phyloP scores from a whole-genome alignment of 64 coral and sea anemone species.

The Platygyra sinensis region DNA sequence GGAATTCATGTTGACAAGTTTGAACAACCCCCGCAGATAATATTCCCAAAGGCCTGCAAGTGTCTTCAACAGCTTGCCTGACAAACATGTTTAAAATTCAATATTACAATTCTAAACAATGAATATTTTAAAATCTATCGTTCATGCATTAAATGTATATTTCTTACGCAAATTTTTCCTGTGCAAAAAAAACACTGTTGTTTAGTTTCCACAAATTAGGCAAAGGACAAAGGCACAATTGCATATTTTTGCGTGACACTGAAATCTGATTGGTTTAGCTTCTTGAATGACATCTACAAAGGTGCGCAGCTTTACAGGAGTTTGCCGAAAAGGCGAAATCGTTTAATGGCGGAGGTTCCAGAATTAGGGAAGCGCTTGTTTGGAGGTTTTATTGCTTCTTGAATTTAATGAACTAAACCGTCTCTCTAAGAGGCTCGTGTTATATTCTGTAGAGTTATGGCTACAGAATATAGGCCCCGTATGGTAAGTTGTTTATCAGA shows the following conservation, averaged over 20 bases:
- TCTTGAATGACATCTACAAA: conserved; percentile 32
- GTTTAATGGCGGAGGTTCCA: conserved; percentile 37
- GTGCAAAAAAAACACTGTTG: background rate
- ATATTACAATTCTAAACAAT: background rate
- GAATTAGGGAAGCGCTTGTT: background rate
- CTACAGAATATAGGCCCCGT: conserved; percentile 35
- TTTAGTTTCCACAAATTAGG: background rate
- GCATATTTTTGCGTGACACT: conserved; percentile 3
- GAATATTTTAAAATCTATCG: background rate
- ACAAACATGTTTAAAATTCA: background rate
- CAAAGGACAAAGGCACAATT: background rate
- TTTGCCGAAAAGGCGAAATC: background rate
- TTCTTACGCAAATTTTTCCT: background rate
- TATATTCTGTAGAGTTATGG: conserved; percentile 1
- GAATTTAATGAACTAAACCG: conserved; percentile 7
- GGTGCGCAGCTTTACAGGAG: background rate
- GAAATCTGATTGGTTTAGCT: background rate
- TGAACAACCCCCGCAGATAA: background rate
- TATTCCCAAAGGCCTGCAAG: no score
- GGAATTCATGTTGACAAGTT: background rate
- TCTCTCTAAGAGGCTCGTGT: background rate
- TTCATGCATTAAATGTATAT: background rate
- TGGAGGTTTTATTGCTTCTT: conserved; percentile 26
- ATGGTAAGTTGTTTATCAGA: conserved; percentile 25
- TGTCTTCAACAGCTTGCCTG: no score